Evolutionary conservation across 2,113 vertebrate genomes (phyloP).

Genomic region (Calypte anna): DNA sequence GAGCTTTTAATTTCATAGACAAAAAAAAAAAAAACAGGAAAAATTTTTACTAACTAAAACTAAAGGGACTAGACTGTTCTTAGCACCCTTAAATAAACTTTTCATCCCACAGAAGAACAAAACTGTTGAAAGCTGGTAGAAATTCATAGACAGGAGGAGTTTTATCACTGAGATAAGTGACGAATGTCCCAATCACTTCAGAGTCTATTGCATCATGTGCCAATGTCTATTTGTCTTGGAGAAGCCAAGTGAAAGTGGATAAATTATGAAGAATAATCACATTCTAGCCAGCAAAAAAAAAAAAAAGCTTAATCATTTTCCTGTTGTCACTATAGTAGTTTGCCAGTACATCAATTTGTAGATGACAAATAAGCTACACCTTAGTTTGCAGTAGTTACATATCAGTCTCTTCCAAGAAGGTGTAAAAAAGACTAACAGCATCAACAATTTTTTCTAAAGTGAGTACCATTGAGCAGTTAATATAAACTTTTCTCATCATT

Average conservation of each 20-base stretch:
- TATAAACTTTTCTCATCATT: background rate
- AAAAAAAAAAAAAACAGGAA: background rate
- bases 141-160: background rate
- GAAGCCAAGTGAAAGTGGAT: constrained; percentile 1
- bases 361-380: constrained; percentile 4
- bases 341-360: background rate
- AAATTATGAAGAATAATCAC: constrained; percentile 28
- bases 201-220: background rate
- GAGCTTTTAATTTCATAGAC: background rate
- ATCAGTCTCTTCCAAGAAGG: background rate
- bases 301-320: background rate
- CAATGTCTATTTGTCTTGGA: background rate
- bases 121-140: background rate
- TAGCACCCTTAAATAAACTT: background rate
- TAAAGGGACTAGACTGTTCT: background rate
- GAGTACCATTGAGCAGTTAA: background rate
- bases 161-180: constrained; percentile 4
- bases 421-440: background rate
- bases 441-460: background rate
- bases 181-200: background rate
- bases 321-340: background rate
- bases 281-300: background rate
- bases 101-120: background rate
- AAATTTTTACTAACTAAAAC: background rate
- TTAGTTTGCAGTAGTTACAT: background rate